A percentile compares a stretch with the other conserved stretches of the same genome.
phyloP scores from a whole-genome alignment of 2,888 invertebrate species.

The Pyrocoelia pectoralis region DNA sequence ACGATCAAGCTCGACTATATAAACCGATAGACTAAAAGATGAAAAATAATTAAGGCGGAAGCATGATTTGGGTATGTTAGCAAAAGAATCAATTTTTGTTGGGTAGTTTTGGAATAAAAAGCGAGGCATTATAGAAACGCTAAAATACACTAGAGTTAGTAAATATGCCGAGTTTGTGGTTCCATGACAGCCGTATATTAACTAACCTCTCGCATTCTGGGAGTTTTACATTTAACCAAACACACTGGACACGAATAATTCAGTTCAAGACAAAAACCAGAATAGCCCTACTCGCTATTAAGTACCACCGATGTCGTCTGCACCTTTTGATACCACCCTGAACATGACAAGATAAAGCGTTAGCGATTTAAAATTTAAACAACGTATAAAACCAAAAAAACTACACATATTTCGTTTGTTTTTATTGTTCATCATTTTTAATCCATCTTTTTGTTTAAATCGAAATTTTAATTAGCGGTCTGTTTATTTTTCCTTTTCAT shows the following conservation, averaged over 20 bases:
- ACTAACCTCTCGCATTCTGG: constrained; percentile 54
- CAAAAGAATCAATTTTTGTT: constrained; percentile 11
- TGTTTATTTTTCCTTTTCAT: too few relatives aligned
- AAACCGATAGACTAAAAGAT: constrained; percentile 21
- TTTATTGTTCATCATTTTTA: background rate
- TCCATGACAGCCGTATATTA: constrained; percentile 57
- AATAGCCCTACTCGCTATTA: constrained; percentile 54
- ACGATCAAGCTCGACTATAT: too few relatives aligned
- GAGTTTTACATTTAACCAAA: constrained; percentile 57
- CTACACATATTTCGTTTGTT: background rate
- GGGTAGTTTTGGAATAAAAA: constrained; percentile 4
- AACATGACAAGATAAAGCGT: constrained; percentile 47
- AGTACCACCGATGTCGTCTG: constrained; percentile 58
- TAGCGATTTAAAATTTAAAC: constrained; percentile 45
- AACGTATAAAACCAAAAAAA: constrained; percentile 24
- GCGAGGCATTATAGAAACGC: constrained; percentile 30
- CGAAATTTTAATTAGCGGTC: background rate
- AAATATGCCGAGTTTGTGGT: constrained; percentile 56
- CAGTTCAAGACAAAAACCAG: constrained; percentile 56
- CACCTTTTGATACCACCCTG: constrained; percentile 51
- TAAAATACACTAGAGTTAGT: constrained; percentile 48
- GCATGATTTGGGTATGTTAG: constrained; percentile 39
- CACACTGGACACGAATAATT: constrained; percentile 59
- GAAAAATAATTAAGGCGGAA: constrained; percentile 22
- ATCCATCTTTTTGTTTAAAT: background rate